A percentile compares a stretch with the other conserved stretches of the same genome.
phyloP scores from a whole-genome alignment of 1,140 invertebrate species.

The Tachypleus tridentatus region DNA sequence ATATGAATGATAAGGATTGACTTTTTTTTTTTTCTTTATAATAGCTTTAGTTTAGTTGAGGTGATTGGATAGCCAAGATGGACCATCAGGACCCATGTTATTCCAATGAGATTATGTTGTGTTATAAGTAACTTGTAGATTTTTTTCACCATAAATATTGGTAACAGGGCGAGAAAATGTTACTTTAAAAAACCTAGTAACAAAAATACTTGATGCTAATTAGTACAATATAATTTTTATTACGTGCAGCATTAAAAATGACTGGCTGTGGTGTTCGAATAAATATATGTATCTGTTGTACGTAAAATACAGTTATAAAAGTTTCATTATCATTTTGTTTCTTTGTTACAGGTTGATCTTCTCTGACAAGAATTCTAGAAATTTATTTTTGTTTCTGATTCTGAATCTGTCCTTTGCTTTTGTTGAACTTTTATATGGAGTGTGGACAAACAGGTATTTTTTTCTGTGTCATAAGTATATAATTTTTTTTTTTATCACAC shows the following conservation, averaged over 20 bases:
- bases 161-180: no score
- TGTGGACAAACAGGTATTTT: constrained; percentile 80
- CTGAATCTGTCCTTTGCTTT: constrained; percentile 93
- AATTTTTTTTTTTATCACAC: neutral
- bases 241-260: neutral
- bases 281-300: constrained; percentile 1
- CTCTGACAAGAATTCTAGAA: constrained; percentile 81
- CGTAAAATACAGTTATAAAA: no score
- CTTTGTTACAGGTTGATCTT: constrained; percentile 62
- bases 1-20: no score
- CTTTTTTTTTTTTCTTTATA: no score
- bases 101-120: no score
- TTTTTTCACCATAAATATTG: no score
- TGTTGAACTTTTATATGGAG: constrained; percentile 87
- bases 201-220: constrained; percentile 5
- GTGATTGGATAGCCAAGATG: no score
- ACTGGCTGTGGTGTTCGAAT: constrained; percentile 3
- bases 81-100: no score
- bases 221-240: constrained; percentile 5
- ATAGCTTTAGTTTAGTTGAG: no score
- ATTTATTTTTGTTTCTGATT: constrained; percentile 86
- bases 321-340: constrained; percentile 9
- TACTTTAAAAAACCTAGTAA: neutral
- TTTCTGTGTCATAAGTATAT: neutral
- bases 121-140: no score